A percentile compares a stretch with the other conserved stretches of the same genome.
These are phyloP conservation scores for Alosa alosa DNA, from an alignment of 2,113 vertebrate species.

Conservation along the genomic window DNA sequence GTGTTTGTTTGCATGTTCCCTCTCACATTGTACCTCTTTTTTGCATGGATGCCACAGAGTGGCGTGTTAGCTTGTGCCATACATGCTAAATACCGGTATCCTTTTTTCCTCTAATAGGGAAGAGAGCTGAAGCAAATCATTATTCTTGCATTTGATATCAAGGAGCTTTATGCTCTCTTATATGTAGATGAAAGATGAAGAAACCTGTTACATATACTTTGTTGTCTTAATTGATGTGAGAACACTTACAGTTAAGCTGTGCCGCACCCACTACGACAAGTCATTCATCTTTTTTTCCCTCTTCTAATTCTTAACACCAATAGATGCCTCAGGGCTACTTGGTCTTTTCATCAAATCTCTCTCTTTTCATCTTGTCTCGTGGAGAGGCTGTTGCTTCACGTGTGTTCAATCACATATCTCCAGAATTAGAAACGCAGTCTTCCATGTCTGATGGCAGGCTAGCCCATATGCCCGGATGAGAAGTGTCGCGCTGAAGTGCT, in stretches of 20 bases:
- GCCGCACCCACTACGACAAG: background rate
- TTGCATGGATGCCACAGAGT: background rate
- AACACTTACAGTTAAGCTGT: background rate
- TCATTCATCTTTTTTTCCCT: background rate
- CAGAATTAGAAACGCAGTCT: background rate
- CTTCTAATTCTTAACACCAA: background rate
- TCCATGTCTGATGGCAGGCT: background rate
- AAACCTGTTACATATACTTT: background rate
- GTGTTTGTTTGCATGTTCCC: no score
- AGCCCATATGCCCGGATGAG: background rate
- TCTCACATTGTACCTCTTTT: no score
- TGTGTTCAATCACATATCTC: background rate
- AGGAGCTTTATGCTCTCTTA: background rate
- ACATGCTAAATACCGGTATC: background rate
- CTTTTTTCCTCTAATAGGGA: background rate
- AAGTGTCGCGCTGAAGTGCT: slow-evolving; percentile 18
- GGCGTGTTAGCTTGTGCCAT: background rate
- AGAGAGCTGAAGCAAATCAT: background rate
- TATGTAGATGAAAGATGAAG: background rate
- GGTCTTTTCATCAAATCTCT: background rate
- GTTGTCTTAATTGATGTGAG: background rate
- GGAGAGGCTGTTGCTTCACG: slow-evolving; percentile 1
- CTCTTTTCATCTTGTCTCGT: background rate
- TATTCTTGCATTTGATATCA: background rate
- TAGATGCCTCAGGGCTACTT: background rate